phyloP scores from a whole-genome alignment of 2,888 invertebrate species.

The Tipula confusa region DNA sequence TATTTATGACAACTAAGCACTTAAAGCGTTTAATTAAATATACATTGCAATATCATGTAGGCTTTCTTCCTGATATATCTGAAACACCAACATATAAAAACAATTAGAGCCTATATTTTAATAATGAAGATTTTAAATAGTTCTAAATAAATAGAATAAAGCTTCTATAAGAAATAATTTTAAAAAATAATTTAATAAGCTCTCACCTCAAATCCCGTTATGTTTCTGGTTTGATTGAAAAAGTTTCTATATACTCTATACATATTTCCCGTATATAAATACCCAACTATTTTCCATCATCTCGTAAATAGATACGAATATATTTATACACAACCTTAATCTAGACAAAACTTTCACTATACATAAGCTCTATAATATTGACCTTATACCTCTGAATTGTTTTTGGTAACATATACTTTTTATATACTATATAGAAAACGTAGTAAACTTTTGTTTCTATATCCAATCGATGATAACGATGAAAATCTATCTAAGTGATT shows the following conservation, averaged over 20 bases:
- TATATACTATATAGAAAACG: background rate
- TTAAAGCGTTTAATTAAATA: no score
- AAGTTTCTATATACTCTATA: background rate
- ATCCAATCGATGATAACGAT: background rate
- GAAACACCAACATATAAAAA: no score
- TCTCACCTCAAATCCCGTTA: background rate
- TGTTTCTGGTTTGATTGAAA: background rate
- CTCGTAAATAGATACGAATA: no score
- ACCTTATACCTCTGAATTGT: background rate
- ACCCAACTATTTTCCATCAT: background rate
- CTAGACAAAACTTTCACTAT: background rate
- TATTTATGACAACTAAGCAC: no score
- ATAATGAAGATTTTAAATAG: no score
- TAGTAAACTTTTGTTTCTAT: background rate
- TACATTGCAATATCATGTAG: no score
- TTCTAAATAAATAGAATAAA: no score
- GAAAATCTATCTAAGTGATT: background rate
- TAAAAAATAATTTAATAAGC: background rate
- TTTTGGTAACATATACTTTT: background rate
- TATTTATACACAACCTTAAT: background rate
- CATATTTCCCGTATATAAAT: background rate
- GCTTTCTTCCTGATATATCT: no score
- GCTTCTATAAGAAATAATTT: no score
- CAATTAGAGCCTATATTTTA: no score
- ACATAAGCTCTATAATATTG: background rate